phyloP scores from a whole-genome alignment of 1,140 invertebrate genomes.

The Polypedilum vanderplanki region DNA sequence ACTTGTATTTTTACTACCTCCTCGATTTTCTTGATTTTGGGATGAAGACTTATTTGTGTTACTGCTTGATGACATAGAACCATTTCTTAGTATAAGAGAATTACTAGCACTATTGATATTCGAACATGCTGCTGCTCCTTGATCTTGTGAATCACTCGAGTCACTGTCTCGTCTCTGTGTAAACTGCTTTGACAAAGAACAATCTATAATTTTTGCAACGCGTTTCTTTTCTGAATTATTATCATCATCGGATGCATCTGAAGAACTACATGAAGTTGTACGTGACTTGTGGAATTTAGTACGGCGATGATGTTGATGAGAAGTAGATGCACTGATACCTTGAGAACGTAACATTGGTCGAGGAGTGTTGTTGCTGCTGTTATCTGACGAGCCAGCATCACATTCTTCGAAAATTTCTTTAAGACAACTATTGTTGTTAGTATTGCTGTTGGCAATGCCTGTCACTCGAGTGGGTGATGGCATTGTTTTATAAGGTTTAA shows the following conservation, averaged over 20 bases:
- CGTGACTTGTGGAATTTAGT: constrained; percentile 67
- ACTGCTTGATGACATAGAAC: constrained; percentile 31
- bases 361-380: constrained; percentile 34
- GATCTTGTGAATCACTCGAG: constrained; percentile 67
- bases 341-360: constrained; percentile 41
- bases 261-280: constrained; percentile 80
- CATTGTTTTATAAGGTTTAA: constrained; percentile 51
- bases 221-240: constrained; percentile 72
- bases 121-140: constrained; percentile 49
- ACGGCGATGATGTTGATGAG: constrained; percentile 49
- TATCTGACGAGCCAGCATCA: constrained; percentile 33
- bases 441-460: constrained; percentile 31
- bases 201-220: constrained; percentile 59
- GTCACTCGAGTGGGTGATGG: constrained; percentile 45
- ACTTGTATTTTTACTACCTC: neutral
- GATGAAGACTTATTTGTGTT: constrained; percentile 40
- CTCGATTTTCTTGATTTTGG: constrained; percentile 36
- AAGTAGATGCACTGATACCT: constrained; percentile 29
- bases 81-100: constrained; percentile 40
- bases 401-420: constrained; percentile 70
- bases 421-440: constrained; percentile 37
- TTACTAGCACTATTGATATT: constrained; percentile 43
- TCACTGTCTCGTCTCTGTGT: constrained; percentile 63
- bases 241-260: constrained; percentile 86
- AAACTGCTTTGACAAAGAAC: constrained; percentile 46